A percentile compares a stretch with the other conserved stretches of the same genome.
Conservation (phyloP, 2,888 invertebrate species). For the Eupithecia tripunctaria region DNA sequence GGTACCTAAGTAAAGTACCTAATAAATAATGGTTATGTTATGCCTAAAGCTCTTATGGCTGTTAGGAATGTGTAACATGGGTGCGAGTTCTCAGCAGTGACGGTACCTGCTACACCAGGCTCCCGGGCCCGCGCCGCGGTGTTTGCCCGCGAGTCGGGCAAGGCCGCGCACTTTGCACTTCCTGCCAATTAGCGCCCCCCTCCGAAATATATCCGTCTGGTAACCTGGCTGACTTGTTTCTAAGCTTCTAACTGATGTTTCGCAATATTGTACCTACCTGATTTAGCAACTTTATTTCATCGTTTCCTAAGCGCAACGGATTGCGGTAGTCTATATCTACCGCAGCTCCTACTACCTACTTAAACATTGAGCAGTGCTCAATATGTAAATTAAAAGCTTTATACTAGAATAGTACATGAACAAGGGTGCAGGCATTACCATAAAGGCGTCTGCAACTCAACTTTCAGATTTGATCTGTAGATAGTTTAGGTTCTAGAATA, state of each 20-base stretch:
- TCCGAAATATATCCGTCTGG: conserved; percentile 26
- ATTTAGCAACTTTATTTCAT: not conserved
- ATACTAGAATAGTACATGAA: too few species aligned
- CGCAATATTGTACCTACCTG: not conserved
- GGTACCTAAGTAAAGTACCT: too few species aligned
- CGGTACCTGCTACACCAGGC: too few species aligned
- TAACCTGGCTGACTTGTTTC: conserved; percentile 6
- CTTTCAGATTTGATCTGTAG: too few species aligned
- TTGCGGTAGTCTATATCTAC: too few species aligned
- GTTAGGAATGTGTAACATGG: too few species aligned
- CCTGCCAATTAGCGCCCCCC: conserved; percentile 45
- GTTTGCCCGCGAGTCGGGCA: conserved; percentile 45
- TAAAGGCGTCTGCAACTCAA: too few species aligned
- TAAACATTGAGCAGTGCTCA: too few species aligned
- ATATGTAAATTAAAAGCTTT: not conserved
- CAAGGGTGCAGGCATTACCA: too few species aligned
- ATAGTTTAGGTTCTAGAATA: too few species aligned
- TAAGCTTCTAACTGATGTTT: conserved; percentile 1
- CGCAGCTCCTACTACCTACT: not conserved
- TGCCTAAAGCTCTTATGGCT: too few species aligned
- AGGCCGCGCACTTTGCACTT: conserved; percentile 59
- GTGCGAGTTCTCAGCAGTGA: not conserved
- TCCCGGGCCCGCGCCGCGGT: too few species aligned
- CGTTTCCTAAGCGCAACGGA: not conserved
- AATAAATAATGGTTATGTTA: not conserved